Conservation (phyloP, 2,888 invertebrate genomes). For the Adelognathus sp. region DNA sequence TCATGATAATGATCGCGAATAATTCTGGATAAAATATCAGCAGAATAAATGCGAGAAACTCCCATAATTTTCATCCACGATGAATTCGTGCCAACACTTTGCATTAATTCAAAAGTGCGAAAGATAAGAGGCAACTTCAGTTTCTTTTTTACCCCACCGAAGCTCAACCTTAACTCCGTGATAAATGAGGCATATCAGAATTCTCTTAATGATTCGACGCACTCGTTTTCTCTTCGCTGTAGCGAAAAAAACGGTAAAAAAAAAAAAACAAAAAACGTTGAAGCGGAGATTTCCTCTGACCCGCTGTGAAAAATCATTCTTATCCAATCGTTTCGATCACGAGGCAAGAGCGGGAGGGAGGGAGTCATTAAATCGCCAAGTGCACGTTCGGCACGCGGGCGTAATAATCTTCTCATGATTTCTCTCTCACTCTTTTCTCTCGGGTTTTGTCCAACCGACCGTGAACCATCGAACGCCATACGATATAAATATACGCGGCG, state of each 20-base stretch:
- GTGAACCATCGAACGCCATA: conserved; percentile 29
- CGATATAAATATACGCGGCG: conserved; percentile 9
- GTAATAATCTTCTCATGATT: conserved; percentile 42
- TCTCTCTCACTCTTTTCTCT: conserved; percentile 17
- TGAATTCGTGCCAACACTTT: background rate
- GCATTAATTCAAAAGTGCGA: background rate
- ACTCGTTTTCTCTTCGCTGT: background rate
- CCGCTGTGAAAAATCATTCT: conserved; percentile 39
- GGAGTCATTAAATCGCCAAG: conserved; percentile 47
- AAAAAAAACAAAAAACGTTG: conserved; percentile 2
- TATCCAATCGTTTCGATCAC: conserved; percentile 17
- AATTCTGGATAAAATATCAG: conserved; percentile 3
- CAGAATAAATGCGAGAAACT: background rate
- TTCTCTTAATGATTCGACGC: conserved; percentile 15
- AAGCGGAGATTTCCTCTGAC: conserved; percentile 2
- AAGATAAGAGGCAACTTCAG: conserved; percentile 25
- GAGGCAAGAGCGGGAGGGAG: background rate
- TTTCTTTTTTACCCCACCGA: background rate
- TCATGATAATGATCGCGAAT: no score
- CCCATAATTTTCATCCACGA: background rate
- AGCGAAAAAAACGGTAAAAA: background rate
- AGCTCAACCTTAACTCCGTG: conserved; percentile 12
- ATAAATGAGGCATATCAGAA: conserved; percentile 27
- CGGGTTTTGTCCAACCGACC: conserved; percentile 32
- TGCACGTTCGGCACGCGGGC: conserved; percentile 35